These are phyloP conservation scores for Ambastaia sidthimunki DNA, from an alignment of 2,797 vertebrate genomes.

Conservation along the genomic window DNA sequence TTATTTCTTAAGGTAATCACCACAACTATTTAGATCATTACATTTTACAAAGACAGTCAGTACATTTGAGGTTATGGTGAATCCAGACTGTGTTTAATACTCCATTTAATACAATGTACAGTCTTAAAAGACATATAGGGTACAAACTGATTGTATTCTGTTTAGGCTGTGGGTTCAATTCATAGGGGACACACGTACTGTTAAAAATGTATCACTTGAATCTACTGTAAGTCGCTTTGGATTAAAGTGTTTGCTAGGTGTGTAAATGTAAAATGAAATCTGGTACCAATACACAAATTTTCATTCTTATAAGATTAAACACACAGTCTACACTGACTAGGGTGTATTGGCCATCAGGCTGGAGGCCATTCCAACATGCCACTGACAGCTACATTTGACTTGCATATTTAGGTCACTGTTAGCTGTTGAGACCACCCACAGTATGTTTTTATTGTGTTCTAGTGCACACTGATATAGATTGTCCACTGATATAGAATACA, in stretches of 20 bases:
- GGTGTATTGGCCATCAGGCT: not conserved
- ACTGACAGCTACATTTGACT: conserved; percentile 23
- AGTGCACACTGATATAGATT: conserved; percentile 9
- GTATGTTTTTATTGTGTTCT: not conserved
- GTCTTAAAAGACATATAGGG: too few relatives aligned
- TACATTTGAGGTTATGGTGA: not conserved
- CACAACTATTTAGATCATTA: not conserved
- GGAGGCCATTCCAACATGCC: conserved; percentile 23
- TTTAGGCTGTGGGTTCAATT: too few relatives aligned
- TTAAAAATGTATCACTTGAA: too few relatives aligned
- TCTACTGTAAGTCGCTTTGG: too few relatives aligned
- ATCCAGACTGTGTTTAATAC: not conserved
- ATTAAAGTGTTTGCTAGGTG: not conserved
- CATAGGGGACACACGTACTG: too few relatives aligned
- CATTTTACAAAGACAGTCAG: not conserved
- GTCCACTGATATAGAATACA: not conserved
- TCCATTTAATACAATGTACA: too few relatives aligned
- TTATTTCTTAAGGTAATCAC: not conserved
- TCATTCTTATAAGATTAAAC: not conserved
- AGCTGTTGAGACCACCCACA: conserved; percentile 39
- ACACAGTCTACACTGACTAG: not conserved
- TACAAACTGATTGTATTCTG: too few relatives aligned
- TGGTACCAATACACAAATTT: not conserved
- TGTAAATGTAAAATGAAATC: not conserved
- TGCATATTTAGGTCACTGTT: conserved; percentile 8